Evolutionary conservation across 2,888 invertebrate genomes (phyloP).

Genomic region (Andrena dorsata): DNA sequence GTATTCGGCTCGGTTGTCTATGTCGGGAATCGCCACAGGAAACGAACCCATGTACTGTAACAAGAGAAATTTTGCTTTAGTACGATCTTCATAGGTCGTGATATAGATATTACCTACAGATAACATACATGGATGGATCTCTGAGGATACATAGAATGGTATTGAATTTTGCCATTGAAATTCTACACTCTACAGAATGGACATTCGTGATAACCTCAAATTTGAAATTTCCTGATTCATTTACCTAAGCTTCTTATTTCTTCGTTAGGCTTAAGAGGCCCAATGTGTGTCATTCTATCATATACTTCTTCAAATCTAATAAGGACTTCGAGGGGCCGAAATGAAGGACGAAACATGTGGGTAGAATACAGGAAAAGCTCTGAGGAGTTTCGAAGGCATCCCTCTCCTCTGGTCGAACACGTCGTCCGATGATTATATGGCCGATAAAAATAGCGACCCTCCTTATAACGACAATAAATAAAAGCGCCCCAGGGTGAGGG

Average conservation of each 20-base stretch:
- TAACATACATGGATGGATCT: too few species aligned
- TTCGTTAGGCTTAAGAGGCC: too few species aligned
- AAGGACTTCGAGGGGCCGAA: constrained; percentile 2
- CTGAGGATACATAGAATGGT: too few species aligned
- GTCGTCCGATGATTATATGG: constrained; percentile 73
- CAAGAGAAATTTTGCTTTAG: constrained; percentile 76
- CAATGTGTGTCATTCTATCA: not conserved
- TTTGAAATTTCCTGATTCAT: too few species aligned
- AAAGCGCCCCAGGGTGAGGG: constrained; percentile 60
- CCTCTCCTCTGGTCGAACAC: constrained; percentile 64
- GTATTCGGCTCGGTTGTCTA: constrained; percentile 88
- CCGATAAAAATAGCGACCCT: constrained; percentile 77
- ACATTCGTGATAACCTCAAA: too few species aligned
- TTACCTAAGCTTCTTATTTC: too few species aligned
- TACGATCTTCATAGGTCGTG: not conserved
- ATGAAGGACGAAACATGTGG: constrained; percentile 10
- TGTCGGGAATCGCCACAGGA: constrained; percentile 90
- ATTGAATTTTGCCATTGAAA: too few species aligned
- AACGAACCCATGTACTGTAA: constrained; percentile 92
- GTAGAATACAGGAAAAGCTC: constrained; percentile 24
- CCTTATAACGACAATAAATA: constrained; percentile 75
- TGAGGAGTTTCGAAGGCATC: constrained; percentile 36
- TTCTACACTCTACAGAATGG: too few species aligned
- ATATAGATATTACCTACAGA: not conserved
- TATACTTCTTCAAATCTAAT: constrained; percentile 11